Percentiles rank a stretch among this genome's conserved stretches.
Evolutionary conservation across 2,888 invertebrate genomes (phyloP).

Genomic region (Arctia plantaginis): DNA sequence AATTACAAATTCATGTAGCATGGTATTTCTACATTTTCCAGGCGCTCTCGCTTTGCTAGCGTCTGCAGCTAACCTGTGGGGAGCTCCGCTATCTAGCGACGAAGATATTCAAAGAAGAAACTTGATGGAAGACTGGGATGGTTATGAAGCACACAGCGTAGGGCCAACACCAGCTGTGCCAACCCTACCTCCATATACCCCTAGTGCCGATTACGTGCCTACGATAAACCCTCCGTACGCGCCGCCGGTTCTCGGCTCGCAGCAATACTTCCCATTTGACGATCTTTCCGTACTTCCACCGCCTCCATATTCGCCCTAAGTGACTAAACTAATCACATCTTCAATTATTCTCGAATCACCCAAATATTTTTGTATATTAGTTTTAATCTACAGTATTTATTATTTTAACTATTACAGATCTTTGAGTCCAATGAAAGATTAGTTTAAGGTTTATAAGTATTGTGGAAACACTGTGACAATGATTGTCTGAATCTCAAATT

Average conservation of each 20-base stretch:
- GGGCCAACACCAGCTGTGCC: constrained; percentile 86
- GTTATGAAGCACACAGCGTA: constrained; percentile 87
- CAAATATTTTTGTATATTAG: constrained; percentile 52
- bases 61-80: constrained; percentile 89
- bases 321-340: constrained; percentile 16
- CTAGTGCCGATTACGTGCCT: constrained; percentile 75
- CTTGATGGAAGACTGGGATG: constrained; percentile 88
- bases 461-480: constrained; percentile 13
- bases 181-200: constrained; percentile 87
- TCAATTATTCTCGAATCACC: constrained; percentile 35
- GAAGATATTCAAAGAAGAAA: constrained; percentile 84
- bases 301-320: constrained; percentile 85
- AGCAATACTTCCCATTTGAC: constrained; percentile 82
- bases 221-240: constrained; percentile 69
- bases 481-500: constrained; percentile 43
- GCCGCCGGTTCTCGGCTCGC: constrained; percentile 74
- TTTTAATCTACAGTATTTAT: constrained; percentile 35
- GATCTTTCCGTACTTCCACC: constrained; percentile 82
- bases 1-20: background rate
- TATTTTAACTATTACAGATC: constrained; percentile 35
- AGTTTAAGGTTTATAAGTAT: constrained; percentile 37
- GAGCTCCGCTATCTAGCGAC: constrained; percentile 81
- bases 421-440: constrained; percentile 32
- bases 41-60: constrained; percentile 89
- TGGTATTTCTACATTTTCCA: constrained; percentile 59